Conservation (phyloP, 2,113 vertebrate genomes). For the Brienomyrus brachyistius region DNA sequence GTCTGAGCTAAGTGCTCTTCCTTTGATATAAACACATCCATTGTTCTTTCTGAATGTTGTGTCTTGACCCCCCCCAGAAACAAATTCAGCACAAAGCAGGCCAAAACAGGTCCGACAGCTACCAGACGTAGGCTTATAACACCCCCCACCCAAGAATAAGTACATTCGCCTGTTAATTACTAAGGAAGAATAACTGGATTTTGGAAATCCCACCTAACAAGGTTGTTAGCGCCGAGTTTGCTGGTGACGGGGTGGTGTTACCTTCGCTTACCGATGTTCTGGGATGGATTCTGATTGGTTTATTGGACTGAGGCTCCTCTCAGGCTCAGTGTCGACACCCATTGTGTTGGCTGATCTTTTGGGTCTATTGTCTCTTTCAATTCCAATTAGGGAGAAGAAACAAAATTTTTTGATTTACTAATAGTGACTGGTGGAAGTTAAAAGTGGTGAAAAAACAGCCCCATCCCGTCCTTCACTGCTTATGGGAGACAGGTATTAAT, state of each 20-base stretch:
- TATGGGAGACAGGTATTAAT: background rate
- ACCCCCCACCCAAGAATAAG: background rate
- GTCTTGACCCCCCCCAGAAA: background rate
- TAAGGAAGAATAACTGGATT: background rate
- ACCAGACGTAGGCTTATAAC: background rate
- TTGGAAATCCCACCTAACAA: background rate
- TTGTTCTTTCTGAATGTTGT: background rate
- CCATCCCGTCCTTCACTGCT: background rate
- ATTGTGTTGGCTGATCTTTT: background rate
- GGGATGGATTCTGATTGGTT: background rate
- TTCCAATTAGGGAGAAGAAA: background rate
- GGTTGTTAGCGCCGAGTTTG: background rate
- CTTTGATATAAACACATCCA: background rate
- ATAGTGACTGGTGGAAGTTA: background rate
- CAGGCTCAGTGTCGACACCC: background rate
- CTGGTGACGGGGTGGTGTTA: background rate
- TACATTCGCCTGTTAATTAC: background rate
- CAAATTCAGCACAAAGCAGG: background rate
- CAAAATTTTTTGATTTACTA: background rate
- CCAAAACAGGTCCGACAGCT: background rate
- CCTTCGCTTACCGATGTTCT: background rate
- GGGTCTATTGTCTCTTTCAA: background rate
- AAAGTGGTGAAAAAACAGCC: background rate
- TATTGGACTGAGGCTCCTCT: background rate
- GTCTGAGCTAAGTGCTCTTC: background rate